These are phyloP conservation scores for Apodemia duryi DNA, from an alignment of 2,888 invertebrate species.

Conservation along the genomic window DNA sequence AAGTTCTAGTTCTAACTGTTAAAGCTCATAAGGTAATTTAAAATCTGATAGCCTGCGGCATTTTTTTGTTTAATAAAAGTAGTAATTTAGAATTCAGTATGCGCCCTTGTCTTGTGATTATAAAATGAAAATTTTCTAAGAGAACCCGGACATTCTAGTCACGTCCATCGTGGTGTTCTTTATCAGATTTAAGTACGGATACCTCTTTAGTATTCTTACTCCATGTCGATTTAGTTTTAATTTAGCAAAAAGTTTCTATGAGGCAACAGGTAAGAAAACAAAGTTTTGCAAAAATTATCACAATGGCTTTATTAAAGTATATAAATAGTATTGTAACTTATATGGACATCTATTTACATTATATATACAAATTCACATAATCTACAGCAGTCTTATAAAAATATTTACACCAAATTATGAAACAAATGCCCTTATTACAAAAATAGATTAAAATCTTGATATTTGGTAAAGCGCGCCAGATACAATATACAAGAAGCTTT, in stretches of 20 bases:
- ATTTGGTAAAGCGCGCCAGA: constrained; percentile 76
- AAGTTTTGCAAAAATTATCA: constrained; percentile 74
- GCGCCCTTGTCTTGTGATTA: constrained; percentile 51
- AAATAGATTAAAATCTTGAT: constrained; percentile 73
- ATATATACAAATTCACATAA: constrained; percentile 76
- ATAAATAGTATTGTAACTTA: constrained; percentile 80
- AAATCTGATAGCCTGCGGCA: constrained; percentile 22
- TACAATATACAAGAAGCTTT: constrained; percentile 73
- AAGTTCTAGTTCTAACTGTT: constrained; percentile 8
- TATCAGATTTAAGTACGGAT: constrained; percentile 52
- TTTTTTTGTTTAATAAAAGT: constrained; percentile 30
- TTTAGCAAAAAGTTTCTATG: constrained; percentile 12
- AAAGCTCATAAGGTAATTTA: constrained; percentile 21
- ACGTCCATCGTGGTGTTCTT: constrained; percentile 53
- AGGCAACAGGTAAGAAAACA: constrained; percentile 37
- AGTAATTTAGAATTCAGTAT: constrained; percentile 58
- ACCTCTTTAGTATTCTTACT: constrained; percentile 29
- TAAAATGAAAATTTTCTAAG: constrained; percentile 48
- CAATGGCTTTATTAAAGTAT: constrained; percentile 80
- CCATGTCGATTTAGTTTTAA: constrained; percentile 9
- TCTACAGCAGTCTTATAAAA: constrained; percentile 79
- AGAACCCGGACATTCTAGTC: constrained; percentile 52
- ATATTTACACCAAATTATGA: constrained; percentile 73
- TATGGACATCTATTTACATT: constrained; percentile 75
- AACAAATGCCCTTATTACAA: constrained; percentile 68